These are phyloP conservation scores for Pipistrellus pipistrellus DNA, from an alignment of 2,797 vertebrate species.

Conservation along the genomic window DNA sequence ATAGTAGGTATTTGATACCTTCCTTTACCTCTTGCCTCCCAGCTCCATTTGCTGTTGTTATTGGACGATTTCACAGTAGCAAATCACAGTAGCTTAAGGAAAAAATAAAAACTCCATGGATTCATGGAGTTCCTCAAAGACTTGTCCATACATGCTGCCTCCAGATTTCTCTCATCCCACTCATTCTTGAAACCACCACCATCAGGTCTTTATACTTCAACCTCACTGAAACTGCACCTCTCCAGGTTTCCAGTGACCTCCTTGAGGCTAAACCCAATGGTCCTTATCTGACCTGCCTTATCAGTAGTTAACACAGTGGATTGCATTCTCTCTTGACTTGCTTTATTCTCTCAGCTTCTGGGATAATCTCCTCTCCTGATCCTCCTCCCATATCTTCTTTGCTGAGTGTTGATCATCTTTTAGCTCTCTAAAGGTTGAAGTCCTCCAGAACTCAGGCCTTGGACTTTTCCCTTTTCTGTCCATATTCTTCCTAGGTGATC, in stretches of 20 bases:
- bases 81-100: background rate
- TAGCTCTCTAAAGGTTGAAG: background rate
- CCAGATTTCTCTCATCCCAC: background rate
- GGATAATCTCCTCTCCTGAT: background rate
- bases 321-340: background rate
- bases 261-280: background rate
- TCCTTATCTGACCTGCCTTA: background rate
- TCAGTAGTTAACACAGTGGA: background rate
- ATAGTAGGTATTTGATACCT: background rate
- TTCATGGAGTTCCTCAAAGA: slow-evolving; percentile 31
- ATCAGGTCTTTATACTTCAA: background rate
- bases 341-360: background rate
- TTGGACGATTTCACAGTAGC: background rate
- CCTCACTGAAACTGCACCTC: background rate
- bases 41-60: background rate
- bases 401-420: background rate
- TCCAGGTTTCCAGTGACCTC: background rate
- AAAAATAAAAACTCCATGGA: background rate
- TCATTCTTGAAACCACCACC: background rate
- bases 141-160: background rate
- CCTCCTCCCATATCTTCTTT: background rate
- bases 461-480: background rate
- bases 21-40: background rate
- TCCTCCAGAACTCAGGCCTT: background rate
- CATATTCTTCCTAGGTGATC: background rate